Percentiles rank a stretch among this genome's conserved stretches.
Conservation (phyloP, 2,113 vertebrate species). For the Holacanthus passer region DNA sequence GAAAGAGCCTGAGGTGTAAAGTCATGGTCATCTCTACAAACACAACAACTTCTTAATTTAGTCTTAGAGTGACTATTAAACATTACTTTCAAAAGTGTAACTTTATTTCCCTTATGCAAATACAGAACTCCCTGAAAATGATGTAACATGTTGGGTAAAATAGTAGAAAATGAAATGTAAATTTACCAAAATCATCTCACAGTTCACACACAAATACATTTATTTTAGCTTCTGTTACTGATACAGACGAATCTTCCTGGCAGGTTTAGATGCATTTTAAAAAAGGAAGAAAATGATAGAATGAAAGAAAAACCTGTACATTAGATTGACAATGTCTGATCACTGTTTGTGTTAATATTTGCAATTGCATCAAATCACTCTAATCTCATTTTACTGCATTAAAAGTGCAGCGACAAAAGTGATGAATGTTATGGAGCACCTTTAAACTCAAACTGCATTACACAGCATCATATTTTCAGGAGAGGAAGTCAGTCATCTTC, state of each 20-base stretch:
- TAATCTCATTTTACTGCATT: not conserved
- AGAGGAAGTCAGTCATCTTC: too few relatives aligned
- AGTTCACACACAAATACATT: not conserved
- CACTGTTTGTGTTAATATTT: not conserved
- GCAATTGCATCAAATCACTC: not conserved
- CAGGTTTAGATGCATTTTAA: not conserved
- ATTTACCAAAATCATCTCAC: not conserved
- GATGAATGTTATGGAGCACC: too few relatives aligned
- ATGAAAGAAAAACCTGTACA: not conserved
- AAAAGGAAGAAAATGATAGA: not conserved
- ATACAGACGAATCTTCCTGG: not conserved
- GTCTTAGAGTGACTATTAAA: conserved; percentile 54
- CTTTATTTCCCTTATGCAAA: conserved; percentile 53
- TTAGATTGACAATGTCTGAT: not conserved
- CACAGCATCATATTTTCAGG: too few relatives aligned
- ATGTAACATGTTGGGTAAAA: not conserved
- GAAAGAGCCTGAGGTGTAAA: conserved; percentile 34
- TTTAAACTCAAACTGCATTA: too few relatives aligned
- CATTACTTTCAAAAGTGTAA: conserved; percentile 67
- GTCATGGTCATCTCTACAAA: conserved; percentile 56
- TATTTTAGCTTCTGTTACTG: not conserved
- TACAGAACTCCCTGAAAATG: not conserved
- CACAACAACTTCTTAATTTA: conserved; percentile 73
- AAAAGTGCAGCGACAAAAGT: not conserved
- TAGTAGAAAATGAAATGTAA: not conserved